Evolutionary conservation across 2,113 vertebrate species (phyloP).

Genomic region (Zosterops japonicus): DNA sequence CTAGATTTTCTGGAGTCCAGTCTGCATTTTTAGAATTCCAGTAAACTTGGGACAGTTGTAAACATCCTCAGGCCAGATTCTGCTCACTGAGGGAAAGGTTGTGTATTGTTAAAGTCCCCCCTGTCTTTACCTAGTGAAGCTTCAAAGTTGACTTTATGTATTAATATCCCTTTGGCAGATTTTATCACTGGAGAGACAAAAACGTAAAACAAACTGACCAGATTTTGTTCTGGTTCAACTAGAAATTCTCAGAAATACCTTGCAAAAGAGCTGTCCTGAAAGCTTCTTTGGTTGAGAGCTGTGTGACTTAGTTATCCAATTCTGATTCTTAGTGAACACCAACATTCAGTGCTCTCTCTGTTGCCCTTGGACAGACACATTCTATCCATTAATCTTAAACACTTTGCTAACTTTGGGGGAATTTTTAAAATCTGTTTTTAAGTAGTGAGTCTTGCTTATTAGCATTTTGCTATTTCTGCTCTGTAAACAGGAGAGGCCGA

Average conservation of each 20-base stretch:
- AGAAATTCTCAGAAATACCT: background rate
- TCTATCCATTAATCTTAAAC: background rate
- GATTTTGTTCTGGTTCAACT: background rate
- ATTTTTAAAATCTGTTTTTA: background rate
- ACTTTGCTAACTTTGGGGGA: background rate
- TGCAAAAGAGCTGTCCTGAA: background rate
- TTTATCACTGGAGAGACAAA: background rate
- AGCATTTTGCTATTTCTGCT: background rate
- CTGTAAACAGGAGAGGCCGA: background rate
- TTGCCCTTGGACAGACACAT: background rate
- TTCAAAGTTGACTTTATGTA: background rate
- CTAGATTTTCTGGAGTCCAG: background rate
- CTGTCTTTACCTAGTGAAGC: background rate
- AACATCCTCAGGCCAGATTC: background rate
- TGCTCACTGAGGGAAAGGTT: background rate
- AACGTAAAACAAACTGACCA: background rate
- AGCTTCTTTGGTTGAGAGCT: background rate
- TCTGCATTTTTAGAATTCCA: slow-evolving; percentile 26
- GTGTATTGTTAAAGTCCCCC: background rate
- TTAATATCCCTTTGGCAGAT: background rate
- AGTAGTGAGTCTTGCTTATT: background rate
- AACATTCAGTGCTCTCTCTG: background rate
- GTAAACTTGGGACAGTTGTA: background rate
- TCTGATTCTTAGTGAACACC: background rate
- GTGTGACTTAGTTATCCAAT: background rate